Evolutionary conservation across 2,797 vertebrate species (phyloP), one percentile per base, ranked within the genome.

Genomic region (Melanogrammus aeglefinus): DNA sequence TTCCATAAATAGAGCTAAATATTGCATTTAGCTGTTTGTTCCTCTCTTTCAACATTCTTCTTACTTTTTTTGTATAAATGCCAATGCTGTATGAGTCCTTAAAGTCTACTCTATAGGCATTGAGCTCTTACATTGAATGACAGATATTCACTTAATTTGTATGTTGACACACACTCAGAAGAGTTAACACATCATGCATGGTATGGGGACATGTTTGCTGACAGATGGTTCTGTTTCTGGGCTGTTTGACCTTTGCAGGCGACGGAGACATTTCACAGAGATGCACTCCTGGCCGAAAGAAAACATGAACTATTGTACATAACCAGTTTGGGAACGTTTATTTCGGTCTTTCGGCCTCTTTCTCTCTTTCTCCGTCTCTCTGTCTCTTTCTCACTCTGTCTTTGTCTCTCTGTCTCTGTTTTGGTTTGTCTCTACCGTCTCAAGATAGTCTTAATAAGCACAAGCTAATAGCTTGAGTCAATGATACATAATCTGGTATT

Each of bases 1-100:
- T 80, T 83, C 86, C 85, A 86, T 84, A 86, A 83, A 89, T 86
- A 81, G 83, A 88, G 74, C 41, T 70, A 44, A 75, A 38, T 69
- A 80, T 76, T 85, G 69, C 0, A 51, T 57, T 80, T 82, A 74
- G 79, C 77, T 75, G 76, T 33, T 75, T 33, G 77, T 83, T 77
- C 51, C 38, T 33, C 76, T 83, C 78, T 79, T 75, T 74, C 9
- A 9, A 39, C 38, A 7, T 39, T 39, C 51, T 1, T 10, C 21
- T 51, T 18, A 70, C 24, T 66, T 18, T 31, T 27, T 75, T 39
- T 41, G 12, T 41, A 9, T 16, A 63, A 21, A 71, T 33, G 10
- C 21, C 57, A 24, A 24, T 24, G n/a, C 57, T 4, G 7, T 29
- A 27, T 69, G 57, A 24, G 47, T 57, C 1, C 21, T 0, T 24